Evolutionary conservation across 92 coral and sea anemone genomes (phyloP), one percentile per base, ranked within the genome.

Genomic region (Plumapathes pennacea): DNA sequence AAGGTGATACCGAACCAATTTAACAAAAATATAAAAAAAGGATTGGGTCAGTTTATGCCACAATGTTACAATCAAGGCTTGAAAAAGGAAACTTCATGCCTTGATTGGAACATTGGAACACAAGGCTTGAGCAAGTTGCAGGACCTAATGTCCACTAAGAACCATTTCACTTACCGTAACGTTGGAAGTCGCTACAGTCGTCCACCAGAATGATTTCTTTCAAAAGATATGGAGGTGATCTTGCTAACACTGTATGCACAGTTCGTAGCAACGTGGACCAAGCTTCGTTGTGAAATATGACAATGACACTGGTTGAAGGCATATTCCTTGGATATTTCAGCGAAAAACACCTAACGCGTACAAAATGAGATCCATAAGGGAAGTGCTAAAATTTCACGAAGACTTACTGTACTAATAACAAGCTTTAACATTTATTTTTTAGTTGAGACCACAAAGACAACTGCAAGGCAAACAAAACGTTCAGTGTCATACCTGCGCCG

Each of bases 201-300:
- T 94, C 99, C 34, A 94, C 99, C 25, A 94, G 63, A 33, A 94
- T 81, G 10, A 94, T 73, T 50, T 94, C 94, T 62, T 69, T 57
- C 59, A 94, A 71, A 40, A 84, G 71, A 10, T 69, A 66, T n/a
- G 77, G 85, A 8, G 99, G 99, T 1, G 99, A 84, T 54, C 99
- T 65, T 2, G 96, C 84, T 10, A 94, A 43, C 9, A 94, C 96
- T 0, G 94, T 88, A 59, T 94, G 94, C 2, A 94, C 92, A 8
- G 99, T 94, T 0, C 99, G 81, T 3, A 94, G 60, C 5, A 94
- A 83, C 0, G 99, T 94, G 19, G 94, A 76, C 99, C 99, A 94
- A 21, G 99, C 99, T 56, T 94, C 99, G 50, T 94, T 89, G 72
- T 94, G 99, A 43, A 94, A 94, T 7, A 94, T 94, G 2, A 94